These are phyloP conservation scores for silkworm (Bombyx mori) DNA, from an alignment of 1,140 invertebrate species.

Conservation along the genomic window DNA sequence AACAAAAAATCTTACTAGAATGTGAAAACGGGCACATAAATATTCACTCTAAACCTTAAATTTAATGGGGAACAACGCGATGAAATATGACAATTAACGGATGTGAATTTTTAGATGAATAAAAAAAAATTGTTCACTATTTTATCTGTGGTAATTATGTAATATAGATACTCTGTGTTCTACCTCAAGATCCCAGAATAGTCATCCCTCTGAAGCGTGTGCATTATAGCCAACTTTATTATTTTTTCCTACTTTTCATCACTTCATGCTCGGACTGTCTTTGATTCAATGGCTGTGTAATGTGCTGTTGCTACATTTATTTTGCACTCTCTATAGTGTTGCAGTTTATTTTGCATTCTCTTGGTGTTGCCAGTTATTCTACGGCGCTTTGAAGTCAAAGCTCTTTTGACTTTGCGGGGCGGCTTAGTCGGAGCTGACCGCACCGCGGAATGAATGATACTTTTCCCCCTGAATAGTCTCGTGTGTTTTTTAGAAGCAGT, in stretches of 20 bases:
- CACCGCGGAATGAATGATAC: conserved; percentile 52
- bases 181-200: conserved; percentile 56
- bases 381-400: conserved; percentile 61
- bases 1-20: too few relatives aligned
- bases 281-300: conserved; percentile 67
- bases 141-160: too few relatives aligned
- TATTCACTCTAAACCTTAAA: too few relatives aligned
- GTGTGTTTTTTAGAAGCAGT: too few relatives aligned
- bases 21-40: too few relatives aligned
- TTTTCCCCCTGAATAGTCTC: conserved; percentile 32
- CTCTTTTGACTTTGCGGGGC: conserved; percentile 51
- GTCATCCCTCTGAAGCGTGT: conserved; percentile 22
- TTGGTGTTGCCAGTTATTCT: conserved; percentile 52
- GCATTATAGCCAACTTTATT: conserved; percentile 40
- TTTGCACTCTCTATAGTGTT: conserved; percentile 59
- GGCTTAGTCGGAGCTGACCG: conserved; percentile 49
- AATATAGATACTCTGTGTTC: background rate
- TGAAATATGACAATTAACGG: too few relatives aligned
- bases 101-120: too few relatives aligned
- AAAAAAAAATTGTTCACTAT: too few relatives aligned
- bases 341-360: conserved; percentile 64
- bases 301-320: conserved; percentile 63
- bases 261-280: conserved; percentile 63
- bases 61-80: too few relatives aligned
- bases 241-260: conserved; percentile 66